Conservation (phyloP, 1,140 invertebrate genomes). For the Hyles vespertilio region DNA sequence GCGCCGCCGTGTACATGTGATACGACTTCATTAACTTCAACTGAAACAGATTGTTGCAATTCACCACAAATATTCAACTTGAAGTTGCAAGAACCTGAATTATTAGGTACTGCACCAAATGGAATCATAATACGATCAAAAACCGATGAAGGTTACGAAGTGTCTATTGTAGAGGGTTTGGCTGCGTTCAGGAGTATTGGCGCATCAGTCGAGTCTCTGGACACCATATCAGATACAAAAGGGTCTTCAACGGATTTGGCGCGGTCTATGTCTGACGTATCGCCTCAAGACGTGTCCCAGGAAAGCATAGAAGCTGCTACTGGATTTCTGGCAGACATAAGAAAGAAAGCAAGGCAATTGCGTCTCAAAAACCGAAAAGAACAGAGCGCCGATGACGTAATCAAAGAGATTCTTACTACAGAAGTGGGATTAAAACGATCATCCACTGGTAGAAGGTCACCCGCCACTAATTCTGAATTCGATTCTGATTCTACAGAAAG, state of each 20-base stretch:
- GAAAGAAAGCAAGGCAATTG: slow-evolving; percentile 55
- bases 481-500: slow-evolving; percentile 48
- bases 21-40: slow-evolving; percentile 45
- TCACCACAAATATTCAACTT: slow-evolving; percentile 49
- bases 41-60: slow-evolving; percentile 42
- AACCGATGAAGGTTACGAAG: slow-evolving; percentile 37
- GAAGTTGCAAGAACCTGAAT: slow-evolving; percentile 36
- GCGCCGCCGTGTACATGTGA: slow-evolving; percentile 63
- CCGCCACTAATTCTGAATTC: slow-evolving; percentile 49
- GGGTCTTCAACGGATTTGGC: slow-evolving; percentile 44
- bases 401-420: slow-evolving; percentile 59
- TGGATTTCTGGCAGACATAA: slow-evolving; percentile 60
- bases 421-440: slow-evolving; percentile 51
- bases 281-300: slow-evolving; percentile 44
- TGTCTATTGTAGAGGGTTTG: slow-evolving; percentile 47
- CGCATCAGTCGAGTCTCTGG: slow-evolving; percentile 56
- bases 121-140: slow-evolving; percentile 51
- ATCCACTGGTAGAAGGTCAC: slow-evolving; percentile 44
- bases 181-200: slow-evolving; percentile 57
- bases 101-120: slow-evolving; percentile 43
- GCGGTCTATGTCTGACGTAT: slow-evolving; percentile 41
- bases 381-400: slow-evolving; percentile 51
- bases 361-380: slow-evolving; percentile 47
- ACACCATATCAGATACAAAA: slow-evolving; percentile 41
- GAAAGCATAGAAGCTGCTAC: slow-evolving; percentile 56